Evolutionary conservation across 2,797 vertebrate species (phyloP), one percentile per base, ranked within the genome.

Genomic region (Labroides dimidiatus): DNA sequence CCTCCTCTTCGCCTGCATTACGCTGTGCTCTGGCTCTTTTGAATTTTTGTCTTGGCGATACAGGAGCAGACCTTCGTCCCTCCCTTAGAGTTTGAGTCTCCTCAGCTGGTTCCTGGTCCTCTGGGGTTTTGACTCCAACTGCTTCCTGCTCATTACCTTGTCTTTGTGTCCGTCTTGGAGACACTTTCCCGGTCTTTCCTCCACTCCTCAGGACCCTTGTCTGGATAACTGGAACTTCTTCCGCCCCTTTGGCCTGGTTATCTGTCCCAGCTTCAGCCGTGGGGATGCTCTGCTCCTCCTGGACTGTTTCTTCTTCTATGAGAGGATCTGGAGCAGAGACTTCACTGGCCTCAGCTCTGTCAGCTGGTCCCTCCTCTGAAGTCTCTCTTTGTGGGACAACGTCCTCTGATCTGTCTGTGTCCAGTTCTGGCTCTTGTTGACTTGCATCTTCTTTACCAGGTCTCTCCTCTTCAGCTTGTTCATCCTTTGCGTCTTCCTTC

Each of bases 201-300:
- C 94, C 92, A 44, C 42, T 93, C 93, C 73, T 94, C 91, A 4
- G 92, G 94, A 77, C 91, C 95, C 87, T 93, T 91, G 39, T 33
- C 68, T 68, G 24, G 9, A 23, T 13, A 69, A 94, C 91, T 23
- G 90, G 89, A 53, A 81, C 81, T 75, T 93, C 84, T 1, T 71
- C 42, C 42, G 52, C 57, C 2, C 44, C 30, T 1, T 54, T 21
- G 37, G 0, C 61, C 44, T 72, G 1, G 1, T 36, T 12, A 0
- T 52, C 64, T 33, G 33, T 20, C 41, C 39, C 33, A 2, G 49
- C 33, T 42, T 68, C 27, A 1, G 24, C 14, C 30, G 42, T 21
- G 19, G 48, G 53, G 2, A 27, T 19, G 13, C 33, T 30, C 37
- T 49, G 33, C n/a, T 59, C 21, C 2, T 37, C 39, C 19, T 64